Evolutionary conservation across 2,113 vertebrate genomes (phyloP).

Genomic region (Lepus timidus): DNA sequence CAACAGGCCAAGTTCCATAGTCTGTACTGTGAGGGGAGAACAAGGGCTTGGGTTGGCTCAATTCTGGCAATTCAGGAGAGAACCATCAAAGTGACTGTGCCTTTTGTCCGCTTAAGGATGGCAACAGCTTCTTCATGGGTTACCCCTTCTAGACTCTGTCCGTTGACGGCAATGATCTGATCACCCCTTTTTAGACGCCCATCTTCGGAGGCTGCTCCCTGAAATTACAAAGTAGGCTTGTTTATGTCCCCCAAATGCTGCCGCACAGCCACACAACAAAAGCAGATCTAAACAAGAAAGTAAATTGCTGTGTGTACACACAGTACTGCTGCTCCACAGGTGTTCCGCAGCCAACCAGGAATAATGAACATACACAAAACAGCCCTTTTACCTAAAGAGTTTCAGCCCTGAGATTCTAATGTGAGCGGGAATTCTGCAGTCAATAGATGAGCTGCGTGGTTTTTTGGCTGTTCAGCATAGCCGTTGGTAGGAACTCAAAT

Average conservation of each 20-base stretch:
- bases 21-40: constrained; percentile 51
- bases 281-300: neutral
- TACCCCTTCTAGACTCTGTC: constrained; percentile 95
- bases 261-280: neutral
- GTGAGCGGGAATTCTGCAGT: constrained; percentile 55
- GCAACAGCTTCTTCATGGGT: constrained; percentile 98
- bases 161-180: constrained; percentile 98
- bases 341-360: neutral
- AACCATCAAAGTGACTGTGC: constrained; percentile 94
- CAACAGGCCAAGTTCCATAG: constrained; percentile 40
- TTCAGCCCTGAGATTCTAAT: constrained; percentile 46
- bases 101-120: constrained; percentile 97
- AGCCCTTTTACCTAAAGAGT: constrained; percentile 27
- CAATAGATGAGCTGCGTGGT: constrained; percentile 28
- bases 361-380: constrained; percentile 49
- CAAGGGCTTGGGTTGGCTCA: neutral
- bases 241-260: neutral
- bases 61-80: constrained; percentile 89
- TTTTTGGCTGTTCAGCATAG: constrained; percentile 61
- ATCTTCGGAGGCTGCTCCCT: constrained; percentile 98
- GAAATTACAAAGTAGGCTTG: constrained; percentile 79
- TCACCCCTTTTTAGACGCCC: constrained; percentile 97
- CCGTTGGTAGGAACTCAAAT: constrained; percentile 71
- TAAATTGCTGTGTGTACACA: constrained; percentile 9
- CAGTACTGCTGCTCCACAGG: neutral